phyloP scores from a whole-genome alignment of 2,888 invertebrate genomes.

The Cataglyphis altisquamis region DNA sequence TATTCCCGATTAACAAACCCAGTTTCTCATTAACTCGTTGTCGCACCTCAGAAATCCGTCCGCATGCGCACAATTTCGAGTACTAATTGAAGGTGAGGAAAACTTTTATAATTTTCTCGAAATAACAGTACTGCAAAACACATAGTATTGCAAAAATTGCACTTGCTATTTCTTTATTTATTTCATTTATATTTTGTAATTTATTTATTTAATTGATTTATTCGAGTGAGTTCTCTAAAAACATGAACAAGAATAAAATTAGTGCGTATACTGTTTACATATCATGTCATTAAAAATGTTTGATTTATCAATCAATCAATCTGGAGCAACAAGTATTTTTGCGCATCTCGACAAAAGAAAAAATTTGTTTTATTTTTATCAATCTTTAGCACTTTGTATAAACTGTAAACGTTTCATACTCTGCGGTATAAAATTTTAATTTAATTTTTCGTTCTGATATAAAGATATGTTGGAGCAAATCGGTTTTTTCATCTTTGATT shows the following conservation, averaged over 20 bases:
- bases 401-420: background rate
- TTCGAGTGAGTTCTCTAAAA: background rate
- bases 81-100: constrained; percentile 52
- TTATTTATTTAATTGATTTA: constrained; percentile 7
- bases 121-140: constrained; percentile 45
- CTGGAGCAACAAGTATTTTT: constrained; percentile 2
- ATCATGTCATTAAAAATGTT: background rate
- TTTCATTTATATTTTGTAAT: background rate
- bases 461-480: constrained; percentile 14
- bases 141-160: constrained; percentile 45
- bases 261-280: background rate
- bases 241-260: background rate
- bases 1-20: constrained; percentile 81
- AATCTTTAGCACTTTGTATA: background rate
- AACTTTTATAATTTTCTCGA: constrained; percentile 32
- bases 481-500: constrained; percentile 59
- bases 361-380: constrained; percentile 8
- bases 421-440: background rate
- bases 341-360: background rate
- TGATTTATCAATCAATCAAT: background rate
- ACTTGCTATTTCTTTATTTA: background rate
- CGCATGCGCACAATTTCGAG: constrained; percentile 60
- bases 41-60: constrained; percentile 57
- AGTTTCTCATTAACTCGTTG: constrained; percentile 65
- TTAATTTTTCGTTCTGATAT: background rate